Evolutionary conservation across 2,888 invertebrate genomes (phyloP).

Genomic region (Leptinotarsa juncta): DNA sequence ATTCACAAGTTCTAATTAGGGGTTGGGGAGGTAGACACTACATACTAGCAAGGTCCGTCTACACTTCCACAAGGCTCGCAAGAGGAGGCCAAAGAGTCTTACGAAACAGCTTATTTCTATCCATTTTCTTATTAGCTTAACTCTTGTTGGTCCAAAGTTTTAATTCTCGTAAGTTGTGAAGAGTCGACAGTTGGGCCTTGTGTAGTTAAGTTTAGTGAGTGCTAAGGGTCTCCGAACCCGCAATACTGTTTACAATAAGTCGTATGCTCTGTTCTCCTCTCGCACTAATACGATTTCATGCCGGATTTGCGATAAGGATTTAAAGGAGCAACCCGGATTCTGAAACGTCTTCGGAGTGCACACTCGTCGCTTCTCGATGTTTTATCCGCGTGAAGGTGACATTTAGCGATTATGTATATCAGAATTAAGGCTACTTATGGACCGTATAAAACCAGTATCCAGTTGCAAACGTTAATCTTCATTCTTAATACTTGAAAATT

Average conservation of each 20-base stretch:
- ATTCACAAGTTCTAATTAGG: slow-evolving; percentile 8
- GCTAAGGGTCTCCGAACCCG: slow-evolving; percentile 65
- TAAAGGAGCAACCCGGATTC: slow-evolving; percentile 64
- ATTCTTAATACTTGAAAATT: slow-evolving; percentile 28
- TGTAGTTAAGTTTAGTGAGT: slow-evolving; percentile 64
- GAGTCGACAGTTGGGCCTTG: slow-evolving; percentile 63
- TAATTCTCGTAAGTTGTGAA: slow-evolving; percentile 71
- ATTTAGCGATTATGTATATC: slow-evolving; percentile 39
- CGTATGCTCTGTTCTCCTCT: slow-evolving; percentile 63
- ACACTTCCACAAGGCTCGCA: slow-evolving; percentile 52
- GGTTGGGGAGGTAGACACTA: slow-evolving; percentile 31
- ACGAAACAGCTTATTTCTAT: slow-evolving; percentile 67
- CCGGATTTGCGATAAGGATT: slow-evolving; percentile 75
- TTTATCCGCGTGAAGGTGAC: slow-evolving; percentile 28
- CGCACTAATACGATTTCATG: slow-evolving; percentile 75
- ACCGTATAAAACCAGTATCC: slow-evolving; percentile 29
- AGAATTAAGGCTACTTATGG: slow-evolving; percentile 35
- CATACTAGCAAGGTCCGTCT: slow-evolving; percentile 49
- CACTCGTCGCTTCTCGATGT: slow-evolving; percentile 11
- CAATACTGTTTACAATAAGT: slow-evolving; percentile 67
- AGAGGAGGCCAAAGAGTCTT: slow-evolving; percentile 62
- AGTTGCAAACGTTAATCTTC: slow-evolving; percentile 34
- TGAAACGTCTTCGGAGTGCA: slow-evolving; percentile 36
- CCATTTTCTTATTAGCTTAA: slow-evolving; percentile 68
- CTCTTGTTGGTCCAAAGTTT: slow-evolving; percentile 74